Conservation (phyloP, 2,113 vertebrate species). For the Andinoacara biseriatus region DNA sequence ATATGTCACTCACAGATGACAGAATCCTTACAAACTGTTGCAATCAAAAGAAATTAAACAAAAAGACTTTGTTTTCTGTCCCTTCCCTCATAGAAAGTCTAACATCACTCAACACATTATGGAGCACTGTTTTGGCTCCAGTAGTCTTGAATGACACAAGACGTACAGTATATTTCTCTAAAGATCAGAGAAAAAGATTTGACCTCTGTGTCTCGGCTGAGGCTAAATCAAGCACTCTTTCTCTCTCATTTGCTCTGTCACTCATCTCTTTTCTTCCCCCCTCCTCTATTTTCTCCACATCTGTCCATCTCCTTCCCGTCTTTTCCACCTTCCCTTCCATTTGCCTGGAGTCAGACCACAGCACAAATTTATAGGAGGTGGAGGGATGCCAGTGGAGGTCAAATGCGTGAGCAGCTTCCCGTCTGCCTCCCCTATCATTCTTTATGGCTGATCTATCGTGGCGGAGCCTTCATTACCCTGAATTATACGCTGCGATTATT, state of each 20-base stretch:
- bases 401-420: constrained; percentile 65
- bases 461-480: constrained; percentile 78
- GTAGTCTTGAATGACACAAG: constrained; percentile 14
- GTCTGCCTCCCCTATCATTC: constrained; percentile 73
- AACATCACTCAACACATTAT: neutral
- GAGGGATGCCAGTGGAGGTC: constrained; percentile 75
- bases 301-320: constrained; percentile 41
- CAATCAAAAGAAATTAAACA: constrained; percentile 39
- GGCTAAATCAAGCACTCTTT: constrained; percentile 34
- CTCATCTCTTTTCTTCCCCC: constrained; percentile 15
- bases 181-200: constrained; percentile 57
- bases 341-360: constrained; percentile 53
- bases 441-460: constrained; percentile 76
- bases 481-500: constrained; percentile 77
- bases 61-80: constrained; percentile 24
- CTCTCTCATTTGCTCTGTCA: constrained; percentile 42
- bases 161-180: constrained; percentile 28
- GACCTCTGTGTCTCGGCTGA: constrained; percentile 47
- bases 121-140: constrained; percentile 5
- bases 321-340: constrained; percentile 17
- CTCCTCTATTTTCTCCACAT: constrained; percentile 32
- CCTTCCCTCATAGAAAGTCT: neutral
- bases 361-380: constrained; percentile 73
- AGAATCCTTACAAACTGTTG: constrained; percentile 15
- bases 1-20: constrained; percentile 19